Conservation (phyloP, 2,113 vertebrate species). For the Pangasianodon gigas region DNA sequence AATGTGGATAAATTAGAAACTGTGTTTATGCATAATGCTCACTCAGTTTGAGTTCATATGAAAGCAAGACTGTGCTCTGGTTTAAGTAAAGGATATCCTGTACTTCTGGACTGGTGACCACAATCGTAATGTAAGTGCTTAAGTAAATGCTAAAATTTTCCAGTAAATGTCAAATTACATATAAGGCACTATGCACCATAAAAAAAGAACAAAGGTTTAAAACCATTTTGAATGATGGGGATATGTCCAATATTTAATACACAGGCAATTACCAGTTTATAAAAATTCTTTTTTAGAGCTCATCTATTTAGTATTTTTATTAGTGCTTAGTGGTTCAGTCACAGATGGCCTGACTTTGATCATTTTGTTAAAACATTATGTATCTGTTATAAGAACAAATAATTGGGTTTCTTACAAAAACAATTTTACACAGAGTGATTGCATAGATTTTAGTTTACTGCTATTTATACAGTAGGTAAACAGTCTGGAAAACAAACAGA, state of each 20-base stretch:
- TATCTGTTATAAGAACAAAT: neutral
- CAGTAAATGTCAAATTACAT: neutral
- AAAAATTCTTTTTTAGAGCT: neutral
- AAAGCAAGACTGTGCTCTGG: neutral
- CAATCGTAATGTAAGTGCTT: slow-evolving; percentile 58
- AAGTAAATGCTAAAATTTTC: slow-evolving; percentile 60
- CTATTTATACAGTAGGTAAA: neutral
- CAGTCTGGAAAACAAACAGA: neutral
- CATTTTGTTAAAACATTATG: neutral
- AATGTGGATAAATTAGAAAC: neutral
- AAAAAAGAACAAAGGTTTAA: neutral
- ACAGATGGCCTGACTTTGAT: neutral
- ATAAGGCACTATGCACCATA: neutral
- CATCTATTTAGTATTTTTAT: neutral
- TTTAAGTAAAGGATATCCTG: slow-evolving; percentile 66
- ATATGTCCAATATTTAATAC: neutral
- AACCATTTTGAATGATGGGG: neutral
- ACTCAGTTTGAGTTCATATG: neutral
- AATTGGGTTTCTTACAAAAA: neutral
- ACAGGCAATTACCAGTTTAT: neutral
- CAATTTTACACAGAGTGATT: neutral
- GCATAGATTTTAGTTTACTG: neutral
- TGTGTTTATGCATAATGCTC: neutral
- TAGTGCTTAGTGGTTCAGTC: neutral
- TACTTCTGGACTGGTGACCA: slow-evolving; percentile 64